A percentile compares a stretch with the other conserved stretches of the same genome.
These are phyloP conservation scores for Corydoras sp. DNA, from an alignment of 2,113 vertebrate genomes.

Conservation along the genomic window DNA sequence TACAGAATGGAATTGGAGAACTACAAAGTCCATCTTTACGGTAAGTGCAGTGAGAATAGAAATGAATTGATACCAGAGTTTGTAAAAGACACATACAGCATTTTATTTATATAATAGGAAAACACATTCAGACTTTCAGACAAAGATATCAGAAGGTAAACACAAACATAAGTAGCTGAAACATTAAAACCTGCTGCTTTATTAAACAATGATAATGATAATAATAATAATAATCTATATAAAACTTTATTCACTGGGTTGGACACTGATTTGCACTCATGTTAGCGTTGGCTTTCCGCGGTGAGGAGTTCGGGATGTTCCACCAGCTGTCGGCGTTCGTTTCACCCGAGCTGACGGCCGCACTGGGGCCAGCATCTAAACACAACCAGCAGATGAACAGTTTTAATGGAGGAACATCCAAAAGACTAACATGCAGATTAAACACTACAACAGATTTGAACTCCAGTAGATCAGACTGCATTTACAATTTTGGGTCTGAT, in stretches of 20 bases:
- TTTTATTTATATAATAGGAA: no score
- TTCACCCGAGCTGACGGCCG: neutral
- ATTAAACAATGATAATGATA: neutral
- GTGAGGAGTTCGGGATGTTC: conserved; percentile 18
- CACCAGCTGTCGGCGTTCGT: conserved; percentile 17
- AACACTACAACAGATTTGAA: neutral
- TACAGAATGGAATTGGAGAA: no score
- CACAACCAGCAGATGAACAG: neutral
- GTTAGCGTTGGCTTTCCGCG: neutral
- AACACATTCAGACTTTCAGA: no score
- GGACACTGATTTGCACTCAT: conserved; percentile 23
- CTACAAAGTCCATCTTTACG: no score
- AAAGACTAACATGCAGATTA: neutral
- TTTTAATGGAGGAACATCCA: neutral
- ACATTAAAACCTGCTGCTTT: neutral
- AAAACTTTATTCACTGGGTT: conserved; percentile 22
- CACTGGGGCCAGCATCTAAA: conserved; percentile 4
- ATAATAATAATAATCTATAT: neutral
- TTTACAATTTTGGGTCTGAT: no score
- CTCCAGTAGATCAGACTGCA: neutral
- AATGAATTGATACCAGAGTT: no score
- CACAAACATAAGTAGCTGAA: neutral
- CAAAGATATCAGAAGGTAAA: no score
- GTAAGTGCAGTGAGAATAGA: no score
- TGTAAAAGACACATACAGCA: no score